Percentiles rank a stretch among this genome's conserved stretches.
Evolutionary conservation across 2,113 vertebrate species (phyloP).

Genomic region (Antechinus flavipes): DNA sequence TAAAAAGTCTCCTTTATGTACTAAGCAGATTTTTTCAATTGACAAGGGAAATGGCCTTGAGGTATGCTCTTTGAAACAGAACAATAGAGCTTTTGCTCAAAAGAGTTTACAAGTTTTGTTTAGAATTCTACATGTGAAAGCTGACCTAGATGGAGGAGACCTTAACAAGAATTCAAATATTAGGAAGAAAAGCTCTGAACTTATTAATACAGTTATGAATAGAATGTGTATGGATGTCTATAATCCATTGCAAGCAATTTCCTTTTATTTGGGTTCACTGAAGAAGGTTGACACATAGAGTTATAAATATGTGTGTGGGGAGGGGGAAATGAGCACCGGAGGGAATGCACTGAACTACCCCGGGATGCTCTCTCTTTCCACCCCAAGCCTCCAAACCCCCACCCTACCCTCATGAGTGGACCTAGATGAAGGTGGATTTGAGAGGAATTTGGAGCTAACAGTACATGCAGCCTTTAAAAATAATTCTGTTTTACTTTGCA

Average conservation of each 20-base stretch:
- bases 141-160: background rate
- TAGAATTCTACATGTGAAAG: background rate
- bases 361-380: background rate
- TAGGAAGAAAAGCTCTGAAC: background rate
- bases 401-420: background rate
- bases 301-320: background rate
- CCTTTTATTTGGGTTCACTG: background rate
- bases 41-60: background rate
- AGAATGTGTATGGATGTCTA: background rate
- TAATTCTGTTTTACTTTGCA: background rate
- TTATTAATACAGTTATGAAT: background rate
- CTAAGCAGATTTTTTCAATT: background rate
- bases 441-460: background rate
- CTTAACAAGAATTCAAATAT: background rate
- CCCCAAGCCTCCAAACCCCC: background rate
- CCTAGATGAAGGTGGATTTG: fast-evolving
- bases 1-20: background rate
- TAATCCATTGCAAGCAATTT: background rate
- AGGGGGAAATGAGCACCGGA: background rate
- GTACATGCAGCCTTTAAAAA: background rate
- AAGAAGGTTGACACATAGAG: background rate
- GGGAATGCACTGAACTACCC: background rate
- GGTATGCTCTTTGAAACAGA: background rate
- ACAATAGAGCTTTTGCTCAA: background rate
- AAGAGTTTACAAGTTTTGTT: background rate